Evolutionary conservation across 2,113 vertebrate genomes (phyloP), one percentile per base, ranked within the genome.

Genomic region (Chaetops frenatus): DNA sequence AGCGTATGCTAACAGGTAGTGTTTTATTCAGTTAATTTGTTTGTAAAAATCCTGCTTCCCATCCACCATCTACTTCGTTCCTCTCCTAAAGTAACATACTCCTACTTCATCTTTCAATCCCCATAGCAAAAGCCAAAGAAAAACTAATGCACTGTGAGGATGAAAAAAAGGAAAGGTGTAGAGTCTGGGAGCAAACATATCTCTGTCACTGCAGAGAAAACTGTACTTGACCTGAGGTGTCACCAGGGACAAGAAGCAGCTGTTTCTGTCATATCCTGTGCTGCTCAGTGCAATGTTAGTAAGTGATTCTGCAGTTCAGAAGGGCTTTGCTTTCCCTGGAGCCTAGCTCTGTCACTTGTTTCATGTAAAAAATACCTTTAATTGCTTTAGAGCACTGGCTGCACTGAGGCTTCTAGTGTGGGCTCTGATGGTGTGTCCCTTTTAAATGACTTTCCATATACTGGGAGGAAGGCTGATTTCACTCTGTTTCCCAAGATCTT

Each of bases 331-430:
- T 28, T 16, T 62, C 42, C 18, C 21, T 38, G 7, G 6, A n/a
- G 21, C 33, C 44, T 14, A 31, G 42, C 28, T 76, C 51, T 40
- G 35, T 20, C 33, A 7, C 27, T 80, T 17, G 21, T 24, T 67
- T 35, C 19, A 29, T 31, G 35, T 13, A 50, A 53, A 61, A 58
- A n/a, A 20, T 8, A 6, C 12, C 23, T 67, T 5, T 6, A 24
- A 2, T 33, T 21, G 50, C 53, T 42, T 24, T 10, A 31, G 61
- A 67, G 64, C 21, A 14, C 5, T 31, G 51, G 29, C 45, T 42
- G 29, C 29, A 23, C 23, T 1, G 0, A 44, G 53, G 33, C 31
- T 47, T 42, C 56, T 12, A 2, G 12, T 33, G 4, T 4, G 24
- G n/a, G 23, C n/a, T 93, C 44, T 24, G 35, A 6, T 22, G 15